Percentiles rank a stretch among this genome's conserved stretches.
Evolutionary conservation across 30 jellyfish, hydroid and myxozoan genomes (phyloP).

Genomic region (Turritopsis rubra): DNA sequence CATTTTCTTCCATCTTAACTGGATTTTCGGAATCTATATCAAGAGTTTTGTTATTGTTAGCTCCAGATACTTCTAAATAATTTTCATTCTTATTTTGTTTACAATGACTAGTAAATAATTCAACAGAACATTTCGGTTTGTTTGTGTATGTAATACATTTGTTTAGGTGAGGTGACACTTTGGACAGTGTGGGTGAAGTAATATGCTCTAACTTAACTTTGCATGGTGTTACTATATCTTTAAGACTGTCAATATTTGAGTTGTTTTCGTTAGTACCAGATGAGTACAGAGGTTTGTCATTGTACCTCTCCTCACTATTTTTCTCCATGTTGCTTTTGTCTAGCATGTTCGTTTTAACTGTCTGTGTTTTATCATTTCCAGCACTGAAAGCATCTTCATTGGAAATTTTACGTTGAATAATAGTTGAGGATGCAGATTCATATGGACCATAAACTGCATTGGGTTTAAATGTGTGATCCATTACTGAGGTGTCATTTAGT

Average conservation of each 20-base stretch:
- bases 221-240: conserved; percentile 11
- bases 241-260: neutral
- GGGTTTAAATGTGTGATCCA: too few relatives aligned
- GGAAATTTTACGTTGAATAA: neutral
- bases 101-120: neutral
- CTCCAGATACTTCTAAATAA: too few relatives aligned
- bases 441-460: too few relatives aligned
- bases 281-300: neutral
- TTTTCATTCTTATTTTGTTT: too few relatives aligned
- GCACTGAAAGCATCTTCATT: neutral
- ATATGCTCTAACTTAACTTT: neutral
- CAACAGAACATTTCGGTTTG: neutral
- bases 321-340: neutral
- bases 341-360: neutral
- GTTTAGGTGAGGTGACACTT: neutral
- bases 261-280: neutral
- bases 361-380: neutral
- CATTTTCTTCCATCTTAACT: neutral
- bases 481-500: too few relatives aligned
- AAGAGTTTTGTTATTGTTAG: too few relatives aligned
- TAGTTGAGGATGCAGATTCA: too few relatives aligned
- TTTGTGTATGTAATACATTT: neutral
- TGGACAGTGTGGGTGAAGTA: conserved; percentile 1
- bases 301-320: neutral
- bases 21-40: neutral